A percentile compares a stretch with the other conserved stretches of the same genome.
Evolutionary conservation across 2,113 vertebrate species (phyloP).

Genomic region (Zosterops japonicus): DNA sequence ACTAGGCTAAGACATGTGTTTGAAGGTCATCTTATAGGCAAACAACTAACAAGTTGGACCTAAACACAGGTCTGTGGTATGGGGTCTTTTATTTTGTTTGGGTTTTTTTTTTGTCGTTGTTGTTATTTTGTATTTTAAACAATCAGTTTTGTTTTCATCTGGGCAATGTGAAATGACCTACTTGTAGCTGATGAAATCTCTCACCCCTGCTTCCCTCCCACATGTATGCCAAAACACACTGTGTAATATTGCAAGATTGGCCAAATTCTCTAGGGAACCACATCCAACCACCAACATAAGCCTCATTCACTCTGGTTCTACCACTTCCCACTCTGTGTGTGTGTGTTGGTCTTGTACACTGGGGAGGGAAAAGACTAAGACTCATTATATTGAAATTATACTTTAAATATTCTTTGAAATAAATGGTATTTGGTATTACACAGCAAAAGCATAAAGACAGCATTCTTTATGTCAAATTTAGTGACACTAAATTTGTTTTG

Average conservation of each 20-base stretch:
- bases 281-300: neutral
- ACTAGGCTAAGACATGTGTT: neutral
- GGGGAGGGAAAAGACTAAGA: neutral
- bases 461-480: neutral
- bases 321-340: neutral
- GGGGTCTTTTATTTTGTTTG: neutral
- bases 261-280: neutral
- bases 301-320: neutral
- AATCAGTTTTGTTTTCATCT: neutral
- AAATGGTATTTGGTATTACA: neutral
- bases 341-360: neutral
- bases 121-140: neutral
- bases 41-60: neutral
- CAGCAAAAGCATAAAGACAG: neutral
- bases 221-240: neutral
- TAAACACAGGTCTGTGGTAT: neutral
- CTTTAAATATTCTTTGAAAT: neutral
- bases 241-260: neutral
- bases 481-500: neutral
- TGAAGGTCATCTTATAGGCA: neutral
- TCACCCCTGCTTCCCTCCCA: neutral
- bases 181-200: neutral
- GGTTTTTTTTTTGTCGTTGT: neutral
- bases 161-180: neutral
- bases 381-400: neutral